Evolutionary conservation across 30 jellyfish, hydroid and myxozoan genomes (phyloP), one percentile per base, ranked within the genome.

Genomic region (Turritopsis dohrnii): DNA sequence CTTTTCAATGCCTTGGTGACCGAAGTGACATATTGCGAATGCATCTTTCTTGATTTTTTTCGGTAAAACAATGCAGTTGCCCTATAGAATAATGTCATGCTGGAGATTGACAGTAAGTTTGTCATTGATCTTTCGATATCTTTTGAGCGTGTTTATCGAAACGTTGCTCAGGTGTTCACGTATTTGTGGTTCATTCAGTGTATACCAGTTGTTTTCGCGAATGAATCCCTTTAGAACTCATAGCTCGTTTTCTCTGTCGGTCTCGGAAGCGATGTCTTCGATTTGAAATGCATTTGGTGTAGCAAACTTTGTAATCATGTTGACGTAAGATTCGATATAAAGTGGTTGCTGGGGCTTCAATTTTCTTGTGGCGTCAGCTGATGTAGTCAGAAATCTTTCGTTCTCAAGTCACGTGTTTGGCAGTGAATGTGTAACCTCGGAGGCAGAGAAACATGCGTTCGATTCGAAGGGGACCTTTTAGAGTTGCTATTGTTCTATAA

Each of bases 261-360:
- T 74, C 41, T 28, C 83, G 24, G 83, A 21, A 74, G 83, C 75
- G 41, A 74, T 74, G 76, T 74, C 54, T 30, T 74, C 83, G 54
- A 74, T 74, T 28, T n/a, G 28, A 19, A 74, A 74, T 24, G 76
- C 54, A 3, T 74, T 74, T 19, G 83, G 83, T 74, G 83, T 74
- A 21, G 83, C 83, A 74, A 74, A 41, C 13, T 41, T 41, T 41
- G 60, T 41, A 41, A 41, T 41, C 60, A 41, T 41, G 60, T 41
- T 41, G 41, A 74, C 31, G 31, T 23, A 22, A 23, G 9, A 41
- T 41, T 41, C 60, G 13, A 27, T 69, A 16, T 69, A 22, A 60
- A 16, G 31, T 69, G 77, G 31, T 22, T 69, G 30, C 30, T 9
- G 77, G 7, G 28, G 28, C 16, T 69, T 69, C 28, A 8, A 27